Conservation (phyloP, 2,888 invertebrate species). For the Leptura quadrifasciata region DNA sequence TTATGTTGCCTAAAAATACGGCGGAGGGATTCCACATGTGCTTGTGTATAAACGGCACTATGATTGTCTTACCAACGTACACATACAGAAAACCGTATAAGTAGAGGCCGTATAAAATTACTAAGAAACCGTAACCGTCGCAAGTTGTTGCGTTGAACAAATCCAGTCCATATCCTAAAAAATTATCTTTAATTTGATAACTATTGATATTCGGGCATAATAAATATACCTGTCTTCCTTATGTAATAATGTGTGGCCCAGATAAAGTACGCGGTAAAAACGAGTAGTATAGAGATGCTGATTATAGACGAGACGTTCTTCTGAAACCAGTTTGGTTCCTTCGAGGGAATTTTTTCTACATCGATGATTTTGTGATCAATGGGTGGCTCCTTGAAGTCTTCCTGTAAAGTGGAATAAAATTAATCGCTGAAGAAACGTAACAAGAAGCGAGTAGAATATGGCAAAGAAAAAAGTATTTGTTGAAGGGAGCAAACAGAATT, state of each 20-base stretch:
- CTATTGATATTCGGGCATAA: no score
- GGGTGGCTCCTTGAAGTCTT: not conserved
- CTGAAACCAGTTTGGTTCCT: slow-evolving; percentile 17
- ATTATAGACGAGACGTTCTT: not conserved
- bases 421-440: no score
- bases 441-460: no score
- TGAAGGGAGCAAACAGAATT: no score
- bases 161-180: slow-evolving; percentile 47
- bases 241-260: slow-evolving; percentile 65
- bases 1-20: slow-evolving; percentile 46
- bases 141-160: slow-evolving; percentile 52
- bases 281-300: slow-evolving; percentile 13
- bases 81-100: slow-evolving; percentile 53
- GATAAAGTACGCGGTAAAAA: slow-evolving; percentile 61
- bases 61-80: slow-evolving; percentile 52
- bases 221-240: slow-evolving; percentile 51
- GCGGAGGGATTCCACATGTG: slow-evolving; percentile 48
- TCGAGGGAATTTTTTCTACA: not conserved
- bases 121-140: slow-evolving; percentile 59
- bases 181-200: not conserved
- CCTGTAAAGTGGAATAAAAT: no score
- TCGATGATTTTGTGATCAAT: slow-evolving; percentile 23
- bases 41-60: slow-evolving; percentile 52
- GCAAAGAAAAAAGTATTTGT: no score
- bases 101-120: slow-evolving; percentile 58